Evolutionary conservation across 2,797 vertebrate species (phyloP), one percentile per base, ranked within the genome.

Genomic region (Phaenicophaeus curvirostris): DNA sequence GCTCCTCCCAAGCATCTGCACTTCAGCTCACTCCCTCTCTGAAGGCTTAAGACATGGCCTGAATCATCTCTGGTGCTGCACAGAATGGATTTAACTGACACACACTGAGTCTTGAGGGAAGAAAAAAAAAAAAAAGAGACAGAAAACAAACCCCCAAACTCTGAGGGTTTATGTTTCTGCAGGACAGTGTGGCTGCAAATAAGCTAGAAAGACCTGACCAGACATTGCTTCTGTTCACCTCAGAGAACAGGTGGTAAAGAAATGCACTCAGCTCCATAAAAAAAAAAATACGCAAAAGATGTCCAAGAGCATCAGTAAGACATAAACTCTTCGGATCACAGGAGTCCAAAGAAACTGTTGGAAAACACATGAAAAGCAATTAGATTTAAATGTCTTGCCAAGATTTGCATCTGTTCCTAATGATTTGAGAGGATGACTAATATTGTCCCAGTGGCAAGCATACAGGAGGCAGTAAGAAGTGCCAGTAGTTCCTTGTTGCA

Each of bases 301-400:
- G 63, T 65, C 76, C 54, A 96, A 8, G 35, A 96, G 62, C 80
- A 96, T 94, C 46, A 95, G 31, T 30, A 98, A 87, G 54, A 98
- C 17, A 1, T 93, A 97, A 87, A 97, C 81, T 72, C 97, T 97
- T 97, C 98, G 98, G 24, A 95, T 88, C 4, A 68, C 71, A 15
- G 96, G 85, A 37, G 96, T 98, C 90, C 97, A 97, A 83, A 98
- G 93, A 13, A 98, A 68, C 98, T 98, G 93, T 87, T 44, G 17
- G 58, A 76, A 87, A 83, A 96, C 30, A 68, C 48, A 37, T 2
- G 25, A 66, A 17, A 14, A 61, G 67, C 67, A 74, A 76, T 71
- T 87, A 86, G n/a, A 28, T 86, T 89, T 72, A 85, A 91, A 75
- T 44, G 35, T 35, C 54, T 58, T 84, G 55, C 85, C 73, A 86